These are phyloP conservation scores for Heliconius nattereri DNA, from an alignment of 1,140 invertebrate genomes.

Conservation along the genomic window DNA sequence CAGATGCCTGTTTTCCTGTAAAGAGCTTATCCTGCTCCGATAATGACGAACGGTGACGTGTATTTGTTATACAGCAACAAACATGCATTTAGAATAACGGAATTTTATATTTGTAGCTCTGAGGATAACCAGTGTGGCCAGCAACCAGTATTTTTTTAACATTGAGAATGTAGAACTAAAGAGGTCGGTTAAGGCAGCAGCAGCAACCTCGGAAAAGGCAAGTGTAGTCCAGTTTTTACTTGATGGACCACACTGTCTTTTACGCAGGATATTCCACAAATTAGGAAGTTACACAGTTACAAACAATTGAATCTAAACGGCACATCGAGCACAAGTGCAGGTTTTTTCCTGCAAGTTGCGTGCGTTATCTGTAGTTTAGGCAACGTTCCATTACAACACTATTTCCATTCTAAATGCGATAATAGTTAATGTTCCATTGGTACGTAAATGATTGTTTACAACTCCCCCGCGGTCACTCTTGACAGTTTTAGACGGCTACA, in stretches of 20 bases:
- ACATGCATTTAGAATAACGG: neutral
- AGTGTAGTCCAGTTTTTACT: slow-evolving; percentile 1
- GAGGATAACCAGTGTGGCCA: too few species aligned
- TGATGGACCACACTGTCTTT: neutral
- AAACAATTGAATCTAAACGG: slow-evolving; percentile 4
- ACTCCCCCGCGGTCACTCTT: slow-evolving; percentile 27
- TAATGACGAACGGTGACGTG: slow-evolving; percentile 14
- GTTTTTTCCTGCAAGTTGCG: neutral
- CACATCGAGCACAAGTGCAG: neutral
- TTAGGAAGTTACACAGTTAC: slow-evolving; percentile 2
- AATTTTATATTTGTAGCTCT: neutral
- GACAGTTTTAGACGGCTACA: slow-evolving; percentile 22
- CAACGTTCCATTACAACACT: slow-evolving; percentile 28
- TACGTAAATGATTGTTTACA: slow-evolving; percentile 35
- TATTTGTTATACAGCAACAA: neutral
- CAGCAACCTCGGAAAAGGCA: neutral
- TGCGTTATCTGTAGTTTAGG: slow-evolving; percentile 15
- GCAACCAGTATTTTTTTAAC: too few species aligned
- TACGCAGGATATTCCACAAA: slow-evolving; percentile 1
- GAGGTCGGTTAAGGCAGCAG: too few species aligned
- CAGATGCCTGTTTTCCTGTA: slow-evolving; percentile 42
- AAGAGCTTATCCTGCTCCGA: slow-evolving; percentile 35
- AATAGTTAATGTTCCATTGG: slow-evolving; percentile 21
- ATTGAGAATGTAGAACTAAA: too few species aligned
- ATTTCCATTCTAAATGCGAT: slow-evolving; percentile 22